A percentile compares a stretch with the other conserved stretches of the same genome.
Evolutionary conservation across 2,888 invertebrate genomes (phyloP).

Genomic region (Trissolcus brochymenae): DNA sequence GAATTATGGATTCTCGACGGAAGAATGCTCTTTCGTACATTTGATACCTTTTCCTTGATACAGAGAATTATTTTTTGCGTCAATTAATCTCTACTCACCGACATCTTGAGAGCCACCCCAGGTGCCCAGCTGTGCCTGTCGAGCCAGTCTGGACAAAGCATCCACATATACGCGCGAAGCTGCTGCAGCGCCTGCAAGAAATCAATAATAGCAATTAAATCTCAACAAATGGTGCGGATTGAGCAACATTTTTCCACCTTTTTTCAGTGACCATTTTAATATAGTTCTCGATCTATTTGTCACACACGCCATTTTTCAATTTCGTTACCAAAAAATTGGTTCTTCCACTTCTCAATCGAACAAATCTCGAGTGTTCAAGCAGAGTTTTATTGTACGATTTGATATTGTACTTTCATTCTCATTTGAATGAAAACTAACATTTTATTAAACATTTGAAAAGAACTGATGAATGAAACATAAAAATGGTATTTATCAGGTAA

Average conservation of each 20-base stretch:
- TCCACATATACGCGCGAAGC: conserved; percentile 93
- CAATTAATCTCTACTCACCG: conserved; percentile 80
- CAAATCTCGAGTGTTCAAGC: no score
- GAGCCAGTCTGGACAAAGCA: conserved; percentile 89
- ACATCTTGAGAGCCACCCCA: conserved; percentile 94
- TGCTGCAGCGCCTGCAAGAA: conserved; percentile 87
- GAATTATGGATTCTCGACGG: conserved; percentile 33
- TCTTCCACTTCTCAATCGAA: no score
- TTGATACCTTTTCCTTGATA: conserved; percentile 35
- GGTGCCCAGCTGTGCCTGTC: conserved; percentile 93
- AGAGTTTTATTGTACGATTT: no score
- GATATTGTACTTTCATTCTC: no score
- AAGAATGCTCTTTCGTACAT: conserved; percentile 16
- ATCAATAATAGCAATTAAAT: conserved; percentile 60
- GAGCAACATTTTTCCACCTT: conserved; percentile 52
- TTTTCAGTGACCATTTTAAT: conserved; percentile 19
- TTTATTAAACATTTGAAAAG: no score
- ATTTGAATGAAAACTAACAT: no score
- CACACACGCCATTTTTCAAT: conserved; percentile 6
- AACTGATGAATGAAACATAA: no score
- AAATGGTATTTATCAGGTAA: no score
- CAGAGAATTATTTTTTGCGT: conserved; percentile 36
- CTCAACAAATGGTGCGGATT: conserved; percentile 51
- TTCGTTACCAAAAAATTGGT: no score
- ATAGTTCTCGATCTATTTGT: conserved; percentile 20